Conservation (phyloP, 2,113 vertebrate species). For the Lepus europaeus region DNA sequence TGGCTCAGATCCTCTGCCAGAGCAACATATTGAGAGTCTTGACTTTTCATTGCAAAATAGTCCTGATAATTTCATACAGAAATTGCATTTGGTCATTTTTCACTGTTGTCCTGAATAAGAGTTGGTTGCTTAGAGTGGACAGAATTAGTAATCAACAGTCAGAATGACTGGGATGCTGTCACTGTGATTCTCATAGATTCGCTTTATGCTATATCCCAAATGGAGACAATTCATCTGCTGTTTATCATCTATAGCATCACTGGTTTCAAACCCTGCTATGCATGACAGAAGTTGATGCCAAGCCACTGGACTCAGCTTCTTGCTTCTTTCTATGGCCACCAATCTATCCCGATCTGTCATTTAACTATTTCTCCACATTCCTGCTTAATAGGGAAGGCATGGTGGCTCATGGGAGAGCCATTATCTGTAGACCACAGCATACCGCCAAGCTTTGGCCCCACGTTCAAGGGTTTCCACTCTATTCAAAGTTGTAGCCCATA, state of each 20-base stretch:
- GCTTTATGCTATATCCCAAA: neutral
- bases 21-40: neutral
- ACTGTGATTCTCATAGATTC: neutral
- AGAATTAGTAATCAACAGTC: neutral
- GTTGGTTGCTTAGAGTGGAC: constrained; percentile 23
- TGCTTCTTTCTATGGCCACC: neutral
- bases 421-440: neutral
- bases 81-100: constrained; percentile 61
- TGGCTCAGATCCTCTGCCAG: constrained; percentile 67
- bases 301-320: neutral
- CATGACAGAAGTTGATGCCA: neutral
- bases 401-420: neutral
- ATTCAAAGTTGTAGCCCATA: neutral
- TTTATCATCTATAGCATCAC: accelerated
- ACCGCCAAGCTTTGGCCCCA: neutral
- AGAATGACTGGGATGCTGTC: neutral
- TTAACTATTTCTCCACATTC: neutral
- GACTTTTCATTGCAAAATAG: constrained; percentile 60
- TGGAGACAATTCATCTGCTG: neutral
- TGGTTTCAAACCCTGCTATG: accelerated
- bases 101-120: constrained; percentile 22
- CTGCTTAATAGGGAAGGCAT: neutral
- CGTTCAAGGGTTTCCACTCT: neutral
- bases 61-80: constrained; percentile 59
- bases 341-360: neutral